A percentile compares a stretch with the other conserved stretches of the same genome.
Conservation (phyloP, 2,888 invertebrate genomes). For the Archaeoteleia sp. region DNA sequence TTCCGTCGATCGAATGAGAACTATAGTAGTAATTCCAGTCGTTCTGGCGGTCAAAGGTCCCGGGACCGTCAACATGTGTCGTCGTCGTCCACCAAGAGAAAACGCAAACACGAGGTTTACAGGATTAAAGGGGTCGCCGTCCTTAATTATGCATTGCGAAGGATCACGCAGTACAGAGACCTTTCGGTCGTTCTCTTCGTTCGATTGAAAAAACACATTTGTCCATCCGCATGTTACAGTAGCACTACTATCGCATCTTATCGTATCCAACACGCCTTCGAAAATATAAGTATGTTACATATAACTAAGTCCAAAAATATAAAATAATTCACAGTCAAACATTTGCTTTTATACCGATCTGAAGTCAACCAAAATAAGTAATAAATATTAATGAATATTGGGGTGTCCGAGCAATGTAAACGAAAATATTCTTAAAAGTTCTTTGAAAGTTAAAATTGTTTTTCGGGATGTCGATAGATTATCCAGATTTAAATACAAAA, state of each 20-base stretch:
- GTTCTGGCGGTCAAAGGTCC: conserved; percentile 63
- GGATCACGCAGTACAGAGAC: conserved; percentile 56
- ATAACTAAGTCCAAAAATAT: no score
- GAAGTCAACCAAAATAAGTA: no score
- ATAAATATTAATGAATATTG: no score
- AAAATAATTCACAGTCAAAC: no score
- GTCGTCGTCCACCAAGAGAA: conserved; percentile 58
- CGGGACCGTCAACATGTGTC: conserved; percentile 46
- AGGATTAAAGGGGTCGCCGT: conserved; percentile 66
- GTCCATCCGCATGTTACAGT: conserved; percentile 43
- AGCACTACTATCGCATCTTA: conserved; percentile 42
- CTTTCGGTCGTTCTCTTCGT: conserved; percentile 38
- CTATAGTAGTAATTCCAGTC: conserved; percentile 60
- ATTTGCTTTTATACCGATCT: no score
- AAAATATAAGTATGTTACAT: conserved; percentile 29
- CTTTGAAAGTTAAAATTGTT: no score
- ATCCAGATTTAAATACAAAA: no score
- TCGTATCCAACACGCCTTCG: conserved; percentile 35
- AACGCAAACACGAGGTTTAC: conserved; percentile 65
- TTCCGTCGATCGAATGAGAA: conserved; percentile 55
- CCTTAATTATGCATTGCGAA: conserved; percentile 68
- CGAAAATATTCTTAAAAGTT: no score
- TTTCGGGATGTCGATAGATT: no score
- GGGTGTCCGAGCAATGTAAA: no score
- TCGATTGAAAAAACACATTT: conserved; percentile 47